phyloP scores from a whole-genome alignment of 2,113 vertebrate species.

The Hipposideros armiger region DNA sequence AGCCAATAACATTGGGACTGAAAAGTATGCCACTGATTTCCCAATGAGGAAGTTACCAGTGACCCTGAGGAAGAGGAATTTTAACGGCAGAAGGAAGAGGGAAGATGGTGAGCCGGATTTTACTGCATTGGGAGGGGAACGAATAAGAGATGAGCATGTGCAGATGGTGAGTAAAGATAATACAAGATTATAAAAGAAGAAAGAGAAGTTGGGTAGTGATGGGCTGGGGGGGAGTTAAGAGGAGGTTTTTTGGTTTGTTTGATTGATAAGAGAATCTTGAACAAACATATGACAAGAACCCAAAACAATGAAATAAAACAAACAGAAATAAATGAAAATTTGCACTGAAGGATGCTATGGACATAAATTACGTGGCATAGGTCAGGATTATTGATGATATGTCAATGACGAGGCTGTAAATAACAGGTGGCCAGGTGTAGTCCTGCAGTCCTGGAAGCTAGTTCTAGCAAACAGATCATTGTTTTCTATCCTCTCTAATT shows the following conservation, averaged over 20 bases:
- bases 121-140: neutral
- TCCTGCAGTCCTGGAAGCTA: slow-evolving; percentile 80
- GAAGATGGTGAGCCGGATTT: neutral
- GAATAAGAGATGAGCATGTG: neutral
- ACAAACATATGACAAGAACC: slow-evolving; percentile 73
- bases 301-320: neutral
- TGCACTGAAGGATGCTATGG: neutral
- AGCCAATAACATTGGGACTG: neutral
- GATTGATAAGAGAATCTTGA: slow-evolving; percentile 84
- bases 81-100: neutral
- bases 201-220: slow-evolving; percentile 56
- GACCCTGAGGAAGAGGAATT: neutral
- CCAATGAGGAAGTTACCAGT: neutral
- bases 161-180: neutral
- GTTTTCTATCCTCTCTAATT: slow-evolving; percentile 7
- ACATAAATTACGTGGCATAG: neutral
- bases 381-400: slow-evolving; percentile 54
- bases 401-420: slow-evolving; percentile 60
- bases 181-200: neutral
- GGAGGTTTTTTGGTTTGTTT: slow-evolving; percentile 71
- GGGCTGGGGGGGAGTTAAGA: slow-evolving; percentile 50
- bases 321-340: neutral
- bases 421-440: slow-evolving; percentile 68
- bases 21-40: neutral
- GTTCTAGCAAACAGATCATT: slow-evolving; percentile 82